Percentiles rank a stretch among this genome's conserved stretches.
Conservation (phyloP, 1,140 invertebrate species). For the Hycleus phaleratus region DNA sequence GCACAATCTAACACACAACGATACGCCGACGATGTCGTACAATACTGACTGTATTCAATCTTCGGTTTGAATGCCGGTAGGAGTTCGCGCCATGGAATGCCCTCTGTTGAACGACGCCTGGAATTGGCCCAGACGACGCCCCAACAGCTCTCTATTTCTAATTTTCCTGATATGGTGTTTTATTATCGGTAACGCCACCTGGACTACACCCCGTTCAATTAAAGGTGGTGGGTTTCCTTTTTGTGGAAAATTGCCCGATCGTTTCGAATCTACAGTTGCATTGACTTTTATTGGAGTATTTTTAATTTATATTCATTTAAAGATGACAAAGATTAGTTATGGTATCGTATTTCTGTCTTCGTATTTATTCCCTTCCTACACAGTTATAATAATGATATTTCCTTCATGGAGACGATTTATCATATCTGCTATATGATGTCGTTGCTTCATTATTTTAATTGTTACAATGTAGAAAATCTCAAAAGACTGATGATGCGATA, state of each 20-base stretch:
- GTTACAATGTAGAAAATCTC: conserved; percentile 21
- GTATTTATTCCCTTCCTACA: conserved; percentile 17
- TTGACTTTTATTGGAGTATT: no score
- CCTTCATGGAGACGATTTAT: conserved; percentile 14
- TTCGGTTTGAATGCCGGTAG: conserved; percentile 3
- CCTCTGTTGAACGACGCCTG: conserved; percentile 7
- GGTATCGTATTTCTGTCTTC: conserved; percentile 8
- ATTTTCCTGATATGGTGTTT: not conserved
- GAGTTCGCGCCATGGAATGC: conserved; percentile 8
- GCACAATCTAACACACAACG: conserved; percentile 4
- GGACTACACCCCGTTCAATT: no score
- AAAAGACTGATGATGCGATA: conserved; percentile 22
- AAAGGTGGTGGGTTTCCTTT: no score
- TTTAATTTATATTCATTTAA: no score
- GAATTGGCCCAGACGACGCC: not conserved
- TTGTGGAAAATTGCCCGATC: no score
- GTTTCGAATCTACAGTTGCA: no score
- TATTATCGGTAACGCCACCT: not conserved
- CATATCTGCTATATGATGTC: conserved; percentile 19
- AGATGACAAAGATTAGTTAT: no score
- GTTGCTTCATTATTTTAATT: conserved; percentile 28
- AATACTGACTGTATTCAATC: conserved; percentile 5
- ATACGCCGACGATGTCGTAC: conserved; percentile 3
- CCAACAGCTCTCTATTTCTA: conserved; percentile 4
- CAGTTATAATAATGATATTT: conserved; percentile 18